Conservation (phyloP, 1,140 invertebrate species). For the Zaprionus inermis region DNA sequence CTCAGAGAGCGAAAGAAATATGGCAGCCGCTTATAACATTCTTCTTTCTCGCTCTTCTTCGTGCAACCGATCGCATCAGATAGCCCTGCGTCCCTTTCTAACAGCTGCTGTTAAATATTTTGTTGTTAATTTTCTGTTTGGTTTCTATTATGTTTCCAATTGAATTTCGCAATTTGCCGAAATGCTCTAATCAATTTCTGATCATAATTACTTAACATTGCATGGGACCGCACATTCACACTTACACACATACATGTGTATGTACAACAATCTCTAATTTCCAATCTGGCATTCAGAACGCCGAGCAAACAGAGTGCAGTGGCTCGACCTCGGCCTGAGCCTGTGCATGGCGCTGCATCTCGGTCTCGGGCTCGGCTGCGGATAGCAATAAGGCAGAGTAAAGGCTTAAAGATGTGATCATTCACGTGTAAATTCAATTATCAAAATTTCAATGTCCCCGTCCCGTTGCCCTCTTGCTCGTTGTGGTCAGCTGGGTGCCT, state of each 20-base stretch:
- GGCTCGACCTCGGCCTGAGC: conserved; percentile 12
- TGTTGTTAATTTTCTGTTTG: neutral
- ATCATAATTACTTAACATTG: conserved; percentile 78
- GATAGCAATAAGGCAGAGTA: conserved; percentile 41
- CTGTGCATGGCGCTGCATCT: neutral
- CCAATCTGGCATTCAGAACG: conserved; percentile 49
- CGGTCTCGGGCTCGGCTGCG: neutral
- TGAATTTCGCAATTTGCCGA: neutral
- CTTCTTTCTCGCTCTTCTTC: conserved; percentile 27
- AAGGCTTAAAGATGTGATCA: conserved; percentile 79
- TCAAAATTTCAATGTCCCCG: conserved; percentile 70
- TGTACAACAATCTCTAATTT: conserved; percentile 57
- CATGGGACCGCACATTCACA: neutral
- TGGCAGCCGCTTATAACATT: conserved; percentile 20
- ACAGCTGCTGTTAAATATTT: neutral
- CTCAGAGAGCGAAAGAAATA: conserved; percentile 13
- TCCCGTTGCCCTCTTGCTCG: neutral
- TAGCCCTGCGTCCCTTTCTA: neutral
- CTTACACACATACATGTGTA: conserved; percentile 18
- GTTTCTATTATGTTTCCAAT: conserved; percentile 2
- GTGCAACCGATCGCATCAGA: conserved; percentile 35
- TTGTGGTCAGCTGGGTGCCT: conserved; percentile 33
- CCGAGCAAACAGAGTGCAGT: conserved; percentile 16
- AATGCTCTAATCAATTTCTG: conserved; percentile 72
- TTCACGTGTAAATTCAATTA: conserved; percentile 82